Conservation (phyloP, 2,888 invertebrate species). For the Leptogaster cylindrica region DNA sequence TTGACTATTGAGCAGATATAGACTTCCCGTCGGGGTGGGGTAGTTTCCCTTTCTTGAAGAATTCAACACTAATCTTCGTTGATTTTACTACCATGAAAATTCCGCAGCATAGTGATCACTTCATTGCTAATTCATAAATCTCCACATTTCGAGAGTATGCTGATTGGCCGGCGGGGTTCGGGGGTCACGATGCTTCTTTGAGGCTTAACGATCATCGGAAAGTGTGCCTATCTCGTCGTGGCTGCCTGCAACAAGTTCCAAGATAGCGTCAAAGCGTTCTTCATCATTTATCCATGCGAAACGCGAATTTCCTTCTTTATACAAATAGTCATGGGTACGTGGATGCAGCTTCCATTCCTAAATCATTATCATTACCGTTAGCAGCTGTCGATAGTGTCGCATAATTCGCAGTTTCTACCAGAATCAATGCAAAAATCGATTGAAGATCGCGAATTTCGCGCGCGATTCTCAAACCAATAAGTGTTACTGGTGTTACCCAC, state of each 20-base stretch:
- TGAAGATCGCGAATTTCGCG: too few relatives aligned
- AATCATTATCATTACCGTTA: conserved; percentile 39
- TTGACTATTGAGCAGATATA: too few relatives aligned
- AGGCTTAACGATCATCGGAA: conserved; percentile 1
- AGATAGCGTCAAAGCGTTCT: not conserved
- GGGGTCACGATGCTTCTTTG: conserved; percentile 5
- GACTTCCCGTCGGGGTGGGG: too few relatives aligned
- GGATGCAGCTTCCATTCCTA: conserved; percentile 42
- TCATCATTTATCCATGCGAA: conserved; percentile 5
- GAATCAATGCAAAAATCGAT: too few relatives aligned
- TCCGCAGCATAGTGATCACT: not conserved
- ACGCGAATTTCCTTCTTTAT: conserved; percentile 26
- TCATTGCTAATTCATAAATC: conserved; percentile 19
- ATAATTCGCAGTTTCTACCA: too few relatives aligned
- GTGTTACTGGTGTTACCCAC: too few relatives aligned
- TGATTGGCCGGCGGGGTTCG: not conserved
- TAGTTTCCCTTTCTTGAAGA: too few relatives aligned
- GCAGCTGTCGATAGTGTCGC: conserved; percentile 27
- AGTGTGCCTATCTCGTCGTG: not conserved
- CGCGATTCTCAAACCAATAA: too few relatives aligned
- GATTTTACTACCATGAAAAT: too few relatives aligned
- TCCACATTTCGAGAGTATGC: conserved; percentile 8
- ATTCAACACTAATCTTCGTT: too few relatives aligned
- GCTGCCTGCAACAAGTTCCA: conserved; percentile 15
- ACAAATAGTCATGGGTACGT: conserved; percentile 37